phyloP scores from a whole-genome alignment of 2,888 invertebrate genomes.

The Quadriops clusia region DNA sequence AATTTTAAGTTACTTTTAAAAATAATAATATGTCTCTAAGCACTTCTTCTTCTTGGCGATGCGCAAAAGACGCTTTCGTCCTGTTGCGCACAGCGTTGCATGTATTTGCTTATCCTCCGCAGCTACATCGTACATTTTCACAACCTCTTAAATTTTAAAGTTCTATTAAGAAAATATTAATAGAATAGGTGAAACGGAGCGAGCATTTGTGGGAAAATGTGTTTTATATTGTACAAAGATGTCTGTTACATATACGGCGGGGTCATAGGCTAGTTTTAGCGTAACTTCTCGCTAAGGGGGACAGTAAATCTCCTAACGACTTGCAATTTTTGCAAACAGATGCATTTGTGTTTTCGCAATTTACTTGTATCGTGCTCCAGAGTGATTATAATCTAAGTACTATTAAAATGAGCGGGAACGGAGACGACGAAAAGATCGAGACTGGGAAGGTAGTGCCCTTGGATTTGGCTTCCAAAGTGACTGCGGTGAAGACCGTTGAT shows the following conservation, averaged over 20 bases:
- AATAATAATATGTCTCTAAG: no score
- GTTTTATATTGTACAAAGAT: no score
- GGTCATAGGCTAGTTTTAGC: background rate
- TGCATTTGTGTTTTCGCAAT: background rate
- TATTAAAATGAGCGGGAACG: conserved; percentile 32
- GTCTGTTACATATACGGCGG: no score
- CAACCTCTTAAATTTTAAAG: conserved; percentile 20
- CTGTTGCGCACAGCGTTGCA: conserved; percentile 26
- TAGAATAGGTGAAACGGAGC: no score
- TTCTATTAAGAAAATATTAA: conserved; percentile 16
- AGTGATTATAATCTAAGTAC: conserved; percentile 8
- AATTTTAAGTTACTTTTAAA: no score
- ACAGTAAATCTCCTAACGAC: background rate
- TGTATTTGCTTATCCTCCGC: conserved; percentile 15
- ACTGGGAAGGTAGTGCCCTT: conserved; percentile 44
- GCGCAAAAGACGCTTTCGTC: conserved; percentile 5
- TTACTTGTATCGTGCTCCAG: conserved; percentile 9
- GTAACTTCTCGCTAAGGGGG: background rate
- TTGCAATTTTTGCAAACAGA: background rate
- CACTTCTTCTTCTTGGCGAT: conserved; percentile 7
- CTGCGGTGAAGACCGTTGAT: conserved; percentile 39
- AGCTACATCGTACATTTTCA: conserved; percentile 13
- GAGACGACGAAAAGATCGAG: conserved; percentile 44
- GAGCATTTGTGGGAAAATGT: no score
- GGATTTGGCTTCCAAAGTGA: conserved; percentile 41